Evolutionary conservation across 2,113 vertebrate genomes (phyloP), one percentile per base, ranked within the genome.

Genomic region (Serinus canaria): DNA sequence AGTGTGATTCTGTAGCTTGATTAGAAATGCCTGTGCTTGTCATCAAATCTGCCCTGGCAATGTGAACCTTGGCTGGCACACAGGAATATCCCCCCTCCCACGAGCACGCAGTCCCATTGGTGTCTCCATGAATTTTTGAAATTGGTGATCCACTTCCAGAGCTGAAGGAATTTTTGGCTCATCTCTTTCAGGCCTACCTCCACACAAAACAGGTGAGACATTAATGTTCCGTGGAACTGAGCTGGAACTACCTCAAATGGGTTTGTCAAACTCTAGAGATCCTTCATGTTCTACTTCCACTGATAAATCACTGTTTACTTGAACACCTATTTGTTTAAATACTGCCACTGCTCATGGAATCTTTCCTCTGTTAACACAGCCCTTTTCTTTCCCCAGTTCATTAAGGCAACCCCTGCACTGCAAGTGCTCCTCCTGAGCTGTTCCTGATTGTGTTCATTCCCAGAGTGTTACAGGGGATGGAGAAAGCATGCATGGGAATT

Each of bases 31-130:
- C 20, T 60, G 27, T 37, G 46, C 11, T 60, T 75, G 11, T 44
- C 47, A 67, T 63, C 39, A 56, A 22, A 43, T 30, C 25, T 20
- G 23, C 30, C 18, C 66, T 39, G 33, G 21, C 35, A 75, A 25
- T 15, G 25, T 1, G 8, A 63, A 79, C 23, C 25, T 52, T 56
- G n/a, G 21, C 41, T 39, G 37, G 55, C 43, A 63, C 15, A 59
- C 12, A 68, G 35, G 69, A 59, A 60, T 30, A 15, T 27, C 3
- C 12, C 11, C 16, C 9, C 0, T 17, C 17, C 4, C 0, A 0
- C 17, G n/a, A 31, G 24, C 1, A 43, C 16, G 28, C 8, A 46
- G 13, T 69, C 20, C 31, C 44, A 44, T 1, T 53, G 13, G 13
- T 41, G 13, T 31, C 62, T 56, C 68, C 5, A 25, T 8, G 13